phyloP scores from a whole-genome alignment of 2,113 vertebrate genomes.

The Cyphotilapia sp. region DNA sequence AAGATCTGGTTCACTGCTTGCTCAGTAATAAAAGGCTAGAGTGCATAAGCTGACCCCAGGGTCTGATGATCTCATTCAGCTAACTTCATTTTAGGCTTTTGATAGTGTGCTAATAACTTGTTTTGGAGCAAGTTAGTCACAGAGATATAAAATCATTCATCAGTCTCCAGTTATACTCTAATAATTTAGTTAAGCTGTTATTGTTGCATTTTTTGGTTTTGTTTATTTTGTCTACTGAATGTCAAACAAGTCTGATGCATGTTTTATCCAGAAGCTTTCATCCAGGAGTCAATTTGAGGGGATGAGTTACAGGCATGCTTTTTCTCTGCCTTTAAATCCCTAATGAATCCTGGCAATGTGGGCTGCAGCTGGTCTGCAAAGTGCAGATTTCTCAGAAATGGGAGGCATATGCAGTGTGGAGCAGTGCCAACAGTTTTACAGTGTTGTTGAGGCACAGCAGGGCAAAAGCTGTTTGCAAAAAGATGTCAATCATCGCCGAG shows the following conservation, averaged over 20 bases:
- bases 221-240: not conserved
- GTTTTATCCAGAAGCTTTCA: slow-evolving; percentile 4
- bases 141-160: not conserved
- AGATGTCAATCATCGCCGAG: not conserved
- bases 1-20: not conserved
- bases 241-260: not conserved
- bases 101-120: not conserved
- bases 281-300: not conserved
- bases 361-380: not conserved
- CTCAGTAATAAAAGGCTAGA: not conserved
- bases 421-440: not conserved
- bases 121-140: not conserved
- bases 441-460: not conserved
- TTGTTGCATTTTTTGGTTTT: not conserved
- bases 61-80: not conserved
- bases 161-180: not conserved
- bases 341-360: slow-evolving; percentile 1
- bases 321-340: slow-evolving; percentile 3
- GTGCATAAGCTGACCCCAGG: not conserved
- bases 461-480: not conserved
- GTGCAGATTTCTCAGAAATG: slow-evolving; percentile 3
- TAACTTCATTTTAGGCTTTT: not conserved
- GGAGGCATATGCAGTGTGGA: not conserved
- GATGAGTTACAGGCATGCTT: not conserved
- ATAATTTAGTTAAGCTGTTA: not conserved